These are phyloP conservation scores for Aromia moschata DNA, from an alignment of 2,888 invertebrate genomes.

Conservation along the genomic window DNA sequence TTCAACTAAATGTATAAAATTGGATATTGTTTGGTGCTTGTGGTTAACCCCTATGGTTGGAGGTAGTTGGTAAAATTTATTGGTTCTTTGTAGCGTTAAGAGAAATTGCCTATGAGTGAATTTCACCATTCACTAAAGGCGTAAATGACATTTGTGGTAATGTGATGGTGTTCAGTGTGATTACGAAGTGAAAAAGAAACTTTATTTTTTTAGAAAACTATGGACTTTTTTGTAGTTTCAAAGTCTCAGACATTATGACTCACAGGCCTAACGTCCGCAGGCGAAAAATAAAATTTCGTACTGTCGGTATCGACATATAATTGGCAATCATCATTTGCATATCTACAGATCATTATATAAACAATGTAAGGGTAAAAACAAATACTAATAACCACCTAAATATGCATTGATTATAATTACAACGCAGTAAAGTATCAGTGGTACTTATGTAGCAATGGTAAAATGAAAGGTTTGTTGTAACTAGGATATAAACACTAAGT, in stretches of 20 bases:
- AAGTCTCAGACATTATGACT: slow-evolving; percentile 46
- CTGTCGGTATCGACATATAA: slow-evolving; percentile 49
- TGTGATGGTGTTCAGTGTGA: slow-evolving; percentile 36
- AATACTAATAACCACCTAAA: neutral
- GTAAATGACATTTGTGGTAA: slow-evolving; percentile 29
- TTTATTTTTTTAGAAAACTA: slow-evolving; percentile 30
- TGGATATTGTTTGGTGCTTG: no score
- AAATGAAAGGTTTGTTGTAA: neutral
- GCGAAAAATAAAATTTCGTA: slow-evolving; percentile 53
- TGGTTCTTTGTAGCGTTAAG: neutral
- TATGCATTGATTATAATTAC: neutral
- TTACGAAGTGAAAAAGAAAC: slow-evolving; percentile 29
- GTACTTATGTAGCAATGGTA: neutral
- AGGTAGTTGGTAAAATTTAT: neutral
- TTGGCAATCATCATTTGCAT: slow-evolving; percentile 47
- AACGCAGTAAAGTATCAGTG: neutral
- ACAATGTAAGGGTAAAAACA: slow-evolving; percentile 46
- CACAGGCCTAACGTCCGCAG: slow-evolving; percentile 49
- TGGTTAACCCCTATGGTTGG: no score
- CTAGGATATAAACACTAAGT: neutral
- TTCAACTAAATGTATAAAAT: no score
- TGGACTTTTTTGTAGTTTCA: slow-evolving; percentile 31
- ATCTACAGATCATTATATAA: slow-evolving; percentile 48
- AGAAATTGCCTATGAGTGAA: slow-evolving; percentile 7
- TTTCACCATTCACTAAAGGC: slow-evolving; percentile 7